Conservation (phyloP, 2,888 invertebrate genomes). For the Xestia xanthographa region DNA sequence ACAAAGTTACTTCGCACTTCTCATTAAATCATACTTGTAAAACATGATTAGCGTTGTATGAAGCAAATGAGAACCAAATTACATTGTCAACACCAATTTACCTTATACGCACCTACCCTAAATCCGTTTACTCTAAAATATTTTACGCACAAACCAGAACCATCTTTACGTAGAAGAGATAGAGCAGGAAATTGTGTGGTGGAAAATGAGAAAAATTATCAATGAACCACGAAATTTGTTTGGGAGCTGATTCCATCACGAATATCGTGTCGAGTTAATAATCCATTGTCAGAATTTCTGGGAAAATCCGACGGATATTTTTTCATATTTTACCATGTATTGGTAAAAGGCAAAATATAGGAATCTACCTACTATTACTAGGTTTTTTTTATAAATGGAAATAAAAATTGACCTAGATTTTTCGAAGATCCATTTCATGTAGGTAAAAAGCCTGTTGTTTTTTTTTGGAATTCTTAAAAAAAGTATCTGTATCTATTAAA, state of each 20-base stretch:
- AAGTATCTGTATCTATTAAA: too few relatives aligned
- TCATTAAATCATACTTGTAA: slow-evolving; percentile 49
- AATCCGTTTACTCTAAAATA: slow-evolving; percentile 53
- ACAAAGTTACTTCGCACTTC: slow-evolving; percentile 28
- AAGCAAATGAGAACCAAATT: slow-evolving; percentile 76
- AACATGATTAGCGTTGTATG: slow-evolving; percentile 61
- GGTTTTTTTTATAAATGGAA: not conserved
- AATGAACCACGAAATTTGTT: slow-evolving; percentile 53
- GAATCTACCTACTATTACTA: not conserved
- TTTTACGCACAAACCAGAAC: slow-evolving; percentile 14
- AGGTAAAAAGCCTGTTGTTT: not conserved
- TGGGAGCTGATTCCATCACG: slow-evolving; percentile 39
- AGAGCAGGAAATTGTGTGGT: slow-evolving; percentile 22
- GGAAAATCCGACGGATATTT: slow-evolving; percentile 5
- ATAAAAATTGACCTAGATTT: not conserved
- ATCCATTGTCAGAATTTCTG: slow-evolving; percentile 33
- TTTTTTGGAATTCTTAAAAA: not conserved
- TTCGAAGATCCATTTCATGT: not conserved
- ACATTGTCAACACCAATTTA: slow-evolving; percentile 77
- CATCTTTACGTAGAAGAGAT: not conserved
- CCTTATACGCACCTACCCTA: slow-evolving; percentile 64
- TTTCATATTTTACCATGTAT: not conserved
- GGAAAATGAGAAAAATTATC: slow-evolving; percentile 43
- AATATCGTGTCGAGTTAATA: slow-evolving; percentile 41
- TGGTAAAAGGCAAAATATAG: not conserved